Percentiles rank a stretch among this genome's conserved stretches.
These are phyloP conservation scores for Tichodroma muraria DNA, from an alignment of 2,113 vertebrate genomes.

Conservation along the genomic window DNA sequence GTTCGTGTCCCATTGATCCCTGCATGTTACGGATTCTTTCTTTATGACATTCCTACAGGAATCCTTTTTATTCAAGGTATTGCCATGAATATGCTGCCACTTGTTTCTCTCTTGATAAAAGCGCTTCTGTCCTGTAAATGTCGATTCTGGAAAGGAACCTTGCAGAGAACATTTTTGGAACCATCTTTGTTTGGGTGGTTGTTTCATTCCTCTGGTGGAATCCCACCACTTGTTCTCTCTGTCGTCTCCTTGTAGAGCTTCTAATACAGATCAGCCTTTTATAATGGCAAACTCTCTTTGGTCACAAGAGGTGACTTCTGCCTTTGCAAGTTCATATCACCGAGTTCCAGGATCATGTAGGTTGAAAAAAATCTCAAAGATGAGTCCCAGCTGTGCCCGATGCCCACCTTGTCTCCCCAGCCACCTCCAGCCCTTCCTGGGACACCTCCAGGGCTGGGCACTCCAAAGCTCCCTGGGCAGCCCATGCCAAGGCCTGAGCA, in stretches of 20 bases:
- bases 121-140: not conserved
- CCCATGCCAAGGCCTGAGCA: not conserved
- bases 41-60: not conserved
- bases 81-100: not conserved
- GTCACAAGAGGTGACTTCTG: not conserved
- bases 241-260: not conserved
- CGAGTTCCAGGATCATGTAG: not conserved
- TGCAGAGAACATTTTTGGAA: not conserved
- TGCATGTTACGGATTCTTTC: not conserved
- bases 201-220: not conserved
- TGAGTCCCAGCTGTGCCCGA: fast-evolving
- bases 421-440: not conserved
- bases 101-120: not conserved
- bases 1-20: not conserved
- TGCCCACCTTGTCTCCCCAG: not conserved
- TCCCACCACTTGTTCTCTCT: not conserved
- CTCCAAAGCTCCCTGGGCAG: not conserved
- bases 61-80: not conserved
- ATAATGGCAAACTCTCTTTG: not conserved
- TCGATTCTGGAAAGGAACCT: not conserved
- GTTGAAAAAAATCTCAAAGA: not conserved
- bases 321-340: not conserved
- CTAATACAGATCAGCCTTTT: not conserved
- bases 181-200: not conserved
- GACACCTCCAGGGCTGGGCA: not conserved